Conservation (phyloP, 2,113 vertebrate species). For the Sigmodon hispidus region DNA sequence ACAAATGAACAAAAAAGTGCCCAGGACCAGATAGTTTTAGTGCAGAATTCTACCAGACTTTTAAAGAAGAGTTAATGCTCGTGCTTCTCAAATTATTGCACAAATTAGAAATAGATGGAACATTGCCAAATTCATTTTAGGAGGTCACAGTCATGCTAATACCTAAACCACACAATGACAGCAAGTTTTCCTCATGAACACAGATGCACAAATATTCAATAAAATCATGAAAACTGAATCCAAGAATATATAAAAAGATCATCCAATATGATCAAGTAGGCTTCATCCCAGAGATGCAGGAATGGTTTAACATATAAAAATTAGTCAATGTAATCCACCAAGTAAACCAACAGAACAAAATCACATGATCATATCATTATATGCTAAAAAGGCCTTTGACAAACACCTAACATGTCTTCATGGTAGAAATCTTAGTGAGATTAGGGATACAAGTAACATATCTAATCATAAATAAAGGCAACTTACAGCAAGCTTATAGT, state of each 20-base stretch:
- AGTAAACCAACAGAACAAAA: neutral
- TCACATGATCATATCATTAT: neutral
- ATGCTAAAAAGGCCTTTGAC: neutral
- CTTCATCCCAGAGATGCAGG: neutral
- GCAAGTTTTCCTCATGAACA: neutral
- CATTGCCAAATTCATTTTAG: neutral
- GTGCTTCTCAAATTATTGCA: neutral
- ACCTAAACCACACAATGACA: neutral
- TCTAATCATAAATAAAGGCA: neutral
- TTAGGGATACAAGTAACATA: neutral
- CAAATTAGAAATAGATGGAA: neutral
- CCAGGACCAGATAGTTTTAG: neutral
- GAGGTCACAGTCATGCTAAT: neutral
- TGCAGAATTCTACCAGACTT: neutral
- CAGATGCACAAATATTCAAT: neutral
- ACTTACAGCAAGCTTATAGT: neutral
- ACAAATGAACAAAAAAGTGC: neutral
- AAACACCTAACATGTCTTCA: neutral
- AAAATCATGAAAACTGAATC: neutral
- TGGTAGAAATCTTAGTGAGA: neutral
- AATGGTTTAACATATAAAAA: neutral
- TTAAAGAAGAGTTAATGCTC: neutral
- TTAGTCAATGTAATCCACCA: neutral
- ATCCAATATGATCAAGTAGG: neutral
- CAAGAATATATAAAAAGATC: neutral